These are phyloP conservation scores for Bhutanitis thaidina DNA, from an alignment of 2,888 invertebrate species.

Conservation along the genomic window DNA sequence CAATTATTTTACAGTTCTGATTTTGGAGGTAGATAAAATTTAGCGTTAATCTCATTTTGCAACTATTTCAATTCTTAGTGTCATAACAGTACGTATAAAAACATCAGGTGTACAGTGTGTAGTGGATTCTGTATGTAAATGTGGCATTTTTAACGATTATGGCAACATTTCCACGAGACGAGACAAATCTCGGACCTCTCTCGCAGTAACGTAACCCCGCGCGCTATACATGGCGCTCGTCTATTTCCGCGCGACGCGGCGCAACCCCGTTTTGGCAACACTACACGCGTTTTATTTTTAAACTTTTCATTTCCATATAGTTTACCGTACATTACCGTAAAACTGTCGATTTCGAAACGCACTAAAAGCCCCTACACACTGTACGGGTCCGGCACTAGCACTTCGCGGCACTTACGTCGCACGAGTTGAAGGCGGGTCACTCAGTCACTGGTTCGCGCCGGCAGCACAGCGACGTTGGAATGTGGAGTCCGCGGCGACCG, in stretches of 20 bases:
- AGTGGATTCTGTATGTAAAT: constrained; percentile 26
- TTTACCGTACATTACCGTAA: constrained; percentile 19
- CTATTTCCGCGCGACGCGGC: constrained; percentile 49
- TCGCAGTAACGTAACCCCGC: constrained; percentile 67
- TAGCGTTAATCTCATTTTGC: too few species aligned
- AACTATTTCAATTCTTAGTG: too few species aligned
- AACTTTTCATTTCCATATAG: constrained; percentile 33
- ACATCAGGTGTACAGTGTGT: constrained; percentile 35
- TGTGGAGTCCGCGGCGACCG: constrained; percentile 86
- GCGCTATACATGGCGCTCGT: constrained; percentile 62
- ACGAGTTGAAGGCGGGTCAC: constrained; percentile 76
- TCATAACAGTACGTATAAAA: neutral
- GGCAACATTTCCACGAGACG: constrained; percentile 9
- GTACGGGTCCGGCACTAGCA: constrained; percentile 52
- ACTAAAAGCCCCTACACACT: constrained; percentile 41
- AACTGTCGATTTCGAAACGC: constrained; percentile 29
- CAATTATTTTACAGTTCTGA: too few species aligned
- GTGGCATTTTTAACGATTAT: constrained; percentile 14
- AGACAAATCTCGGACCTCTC: constrained; percentile 17
- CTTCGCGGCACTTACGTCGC: constrained; percentile 77
- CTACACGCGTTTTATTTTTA: constrained; percentile 56
- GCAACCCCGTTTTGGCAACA: constrained; percentile 47
- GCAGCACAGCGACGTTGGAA: constrained; percentile 82
- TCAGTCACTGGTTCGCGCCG: constrained; percentile 70
- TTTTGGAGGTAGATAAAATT: too few species aligned